These are phyloP conservation scores for Cantharis rustica DNA, from an alignment of 2,888 invertebrate genomes.

Conservation along the genomic window DNA sequence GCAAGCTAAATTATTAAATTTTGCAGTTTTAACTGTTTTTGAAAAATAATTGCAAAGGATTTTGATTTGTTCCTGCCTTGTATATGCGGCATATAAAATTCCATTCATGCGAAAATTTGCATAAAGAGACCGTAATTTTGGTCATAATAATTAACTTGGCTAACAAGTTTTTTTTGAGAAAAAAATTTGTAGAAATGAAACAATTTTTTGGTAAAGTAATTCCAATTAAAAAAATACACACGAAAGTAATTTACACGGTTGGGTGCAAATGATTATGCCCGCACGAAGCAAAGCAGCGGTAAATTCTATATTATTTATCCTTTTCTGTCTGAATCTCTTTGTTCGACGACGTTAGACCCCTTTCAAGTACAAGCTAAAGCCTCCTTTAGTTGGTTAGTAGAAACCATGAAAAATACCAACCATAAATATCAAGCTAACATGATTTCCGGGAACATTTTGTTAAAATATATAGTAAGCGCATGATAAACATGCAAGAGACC, in stretches of 20 bases:
- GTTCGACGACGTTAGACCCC: slow-evolving; percentile 27
- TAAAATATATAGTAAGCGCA: slow-evolving; percentile 34
- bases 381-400: slow-evolving; percentile 47
- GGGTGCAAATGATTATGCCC: slow-evolving; percentile 29
- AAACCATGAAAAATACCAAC: slow-evolving; percentile 50
- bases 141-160: not conserved
- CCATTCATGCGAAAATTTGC: not conserved
- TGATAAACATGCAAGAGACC: slow-evolving; percentile 23
- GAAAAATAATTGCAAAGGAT: too few species aligned
- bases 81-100: not conserved
- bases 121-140: not conserved
- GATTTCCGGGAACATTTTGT: slow-evolving; percentile 46
- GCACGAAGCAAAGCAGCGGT: slow-evolving; percentile 23
- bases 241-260: slow-evolving; percentile 29
- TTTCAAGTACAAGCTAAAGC: slow-evolving; percentile 51
- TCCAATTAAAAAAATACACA: slow-evolving; percentile 23
- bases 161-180: not conserved
- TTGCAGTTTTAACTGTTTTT: too few species aligned
- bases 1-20: too few species aligned
- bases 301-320: slow-evolving; percentile 20
- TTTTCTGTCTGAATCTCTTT: slow-evolving; percentile 26
- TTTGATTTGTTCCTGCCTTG: too few species aligned
- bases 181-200: slow-evolving; percentile 14
- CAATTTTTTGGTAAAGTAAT: slow-evolving; percentile 16
- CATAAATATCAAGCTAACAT: slow-evolving; percentile 49